Evolutionary conservation across 1,140 invertebrate genomes (phyloP).

Genomic region (Phocides pigmalion): DNA sequence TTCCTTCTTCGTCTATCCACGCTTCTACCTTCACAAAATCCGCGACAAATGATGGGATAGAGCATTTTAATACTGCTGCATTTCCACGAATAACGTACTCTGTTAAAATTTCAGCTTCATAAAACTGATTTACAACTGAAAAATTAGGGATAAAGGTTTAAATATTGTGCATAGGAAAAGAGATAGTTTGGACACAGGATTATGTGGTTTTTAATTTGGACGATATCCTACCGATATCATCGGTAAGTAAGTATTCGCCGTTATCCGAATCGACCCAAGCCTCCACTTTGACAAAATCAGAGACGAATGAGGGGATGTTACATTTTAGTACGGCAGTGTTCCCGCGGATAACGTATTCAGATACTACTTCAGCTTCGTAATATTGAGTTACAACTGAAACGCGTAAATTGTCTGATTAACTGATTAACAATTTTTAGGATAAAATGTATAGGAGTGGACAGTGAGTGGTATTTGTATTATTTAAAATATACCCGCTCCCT

Average conservation of each 20-base stretch:
- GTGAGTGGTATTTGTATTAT: slow-evolving; percentile 20
- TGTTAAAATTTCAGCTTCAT: slow-evolving; percentile 91
- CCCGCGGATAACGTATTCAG: slow-evolving; percentile 95
- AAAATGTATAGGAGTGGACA: slow-evolving; percentile 35
- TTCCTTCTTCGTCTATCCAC: slow-evolving; percentile 89
- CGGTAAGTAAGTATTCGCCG: slow-evolving; percentile 85
- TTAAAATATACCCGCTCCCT: slow-evolving; percentile 81
- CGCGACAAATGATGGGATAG: slow-evolving; percentile 91
- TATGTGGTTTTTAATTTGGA: slow-evolving; percentile 23
- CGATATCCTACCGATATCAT: slow-evolving; percentile 72
- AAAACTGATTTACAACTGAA: slow-evolving; percentile 92
- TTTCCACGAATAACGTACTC: slow-evolving; percentile 93
- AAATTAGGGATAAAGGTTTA: slow-evolving; percentile 35
- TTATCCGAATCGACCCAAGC: slow-evolving; percentile 93
- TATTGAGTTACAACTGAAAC: slow-evolving; percentile 94
- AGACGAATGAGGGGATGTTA: slow-evolving; percentile 95
- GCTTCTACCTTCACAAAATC: slow-evolving; percentile 91
- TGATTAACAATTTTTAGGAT: slow-evolving; percentile 25
- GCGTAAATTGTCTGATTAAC: slow-evolving; percentile 26
- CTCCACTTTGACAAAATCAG: slow-evolving; percentile 95
- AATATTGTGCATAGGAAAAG: slow-evolving; percentile 8
- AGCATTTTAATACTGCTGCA: slow-evolving; percentile 91
- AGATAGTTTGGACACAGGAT: slow-evolving; percentile 20
- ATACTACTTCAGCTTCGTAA: slow-evolving; percentile 96
- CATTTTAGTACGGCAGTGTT: slow-evolving; percentile 97